phyloP scores from a whole-genome alignment of 2,113 vertebrate genomes.

The Danionella cerebrum region DNA sequence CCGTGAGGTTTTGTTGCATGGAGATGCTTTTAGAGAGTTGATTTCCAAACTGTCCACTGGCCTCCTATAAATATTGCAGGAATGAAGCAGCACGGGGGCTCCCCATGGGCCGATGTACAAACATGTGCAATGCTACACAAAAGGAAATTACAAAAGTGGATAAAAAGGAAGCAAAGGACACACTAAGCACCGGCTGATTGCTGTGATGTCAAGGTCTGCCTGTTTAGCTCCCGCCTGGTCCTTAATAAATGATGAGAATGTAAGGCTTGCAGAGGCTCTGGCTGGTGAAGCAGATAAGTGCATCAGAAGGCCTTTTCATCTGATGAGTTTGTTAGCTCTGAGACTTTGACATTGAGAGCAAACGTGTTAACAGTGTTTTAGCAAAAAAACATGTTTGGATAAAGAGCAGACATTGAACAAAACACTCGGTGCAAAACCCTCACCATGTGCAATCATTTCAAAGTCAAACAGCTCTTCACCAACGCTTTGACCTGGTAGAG shows the following conservation, averaged over 20 bases:
- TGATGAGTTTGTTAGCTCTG: conserved; percentile 14
- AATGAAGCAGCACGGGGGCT: conserved; percentile 48
- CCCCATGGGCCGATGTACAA: conserved; percentile 46
- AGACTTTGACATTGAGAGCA: neutral
- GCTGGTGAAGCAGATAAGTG: conserved; percentile 16
- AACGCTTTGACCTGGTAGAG: conserved; percentile 13
- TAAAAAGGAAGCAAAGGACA: conserved; percentile 5
- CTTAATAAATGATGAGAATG: conserved; percentile 59
- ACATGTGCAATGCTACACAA: conserved; percentile 29
- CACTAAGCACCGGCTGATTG: conserved; percentile 46
- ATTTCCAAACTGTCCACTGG: conserved; percentile 25
- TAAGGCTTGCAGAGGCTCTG: conserved; percentile 33
- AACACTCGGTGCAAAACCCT: conserved; percentile 4
- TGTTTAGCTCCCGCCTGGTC: conserved; percentile 29
- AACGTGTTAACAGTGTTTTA: conserved; percentile 14
- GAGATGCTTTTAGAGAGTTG: conserved; percentile 51
- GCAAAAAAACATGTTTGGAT: conserved; percentile 10
- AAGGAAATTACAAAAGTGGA: neutral
- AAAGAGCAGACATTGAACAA: conserved; percentile 12
- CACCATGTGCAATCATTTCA: conserved; percentile 18
- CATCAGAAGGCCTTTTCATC: neutral
- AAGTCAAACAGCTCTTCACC: conserved; percentile 15
- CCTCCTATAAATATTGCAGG: conserved; percentile 61
- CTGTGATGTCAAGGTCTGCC: conserved; percentile 11
- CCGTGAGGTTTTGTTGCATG: conserved; percentile 22